Percentiles rank a stretch among this genome's conserved stretches.
These are phyloP conservation scores for Odontamblyopus rebecca DNA, from an alignment of 2,797 vertebrate genomes.

Conservation along the genomic window DNA sequence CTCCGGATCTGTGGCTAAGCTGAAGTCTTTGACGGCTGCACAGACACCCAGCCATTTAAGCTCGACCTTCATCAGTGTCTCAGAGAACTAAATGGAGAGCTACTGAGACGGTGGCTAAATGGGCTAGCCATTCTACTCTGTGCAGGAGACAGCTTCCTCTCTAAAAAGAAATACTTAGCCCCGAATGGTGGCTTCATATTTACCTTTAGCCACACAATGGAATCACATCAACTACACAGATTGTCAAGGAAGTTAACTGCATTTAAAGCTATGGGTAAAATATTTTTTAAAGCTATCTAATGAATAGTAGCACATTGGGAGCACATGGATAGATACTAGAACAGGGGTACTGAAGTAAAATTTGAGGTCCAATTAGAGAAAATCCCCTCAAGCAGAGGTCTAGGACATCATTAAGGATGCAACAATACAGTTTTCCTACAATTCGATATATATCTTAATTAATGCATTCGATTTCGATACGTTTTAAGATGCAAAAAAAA, in stretches of 20 bases:
- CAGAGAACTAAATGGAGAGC: constrained; percentile 45
- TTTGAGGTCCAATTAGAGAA: too few species aligned
- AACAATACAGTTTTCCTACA: too few species aligned
- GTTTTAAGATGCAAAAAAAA: too few species aligned
- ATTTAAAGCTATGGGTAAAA: neutral
- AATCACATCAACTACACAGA: neutral
- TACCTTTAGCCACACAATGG: constrained; percentile 4
- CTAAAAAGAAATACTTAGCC: constrained; percentile 14
- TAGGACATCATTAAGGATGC: too few species aligned
- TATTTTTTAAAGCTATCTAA: too few species aligned
- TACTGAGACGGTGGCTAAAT: constrained; percentile 47
- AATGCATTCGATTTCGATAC: too few species aligned
- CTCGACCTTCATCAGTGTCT: constrained; percentile 73
- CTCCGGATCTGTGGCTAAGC: constrained; percentile 58
- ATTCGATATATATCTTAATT: too few species aligned
- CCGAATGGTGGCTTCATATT: constrained; percentile 14
- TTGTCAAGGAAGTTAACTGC: neutral
- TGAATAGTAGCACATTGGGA: neutral
- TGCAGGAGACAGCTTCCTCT: constrained; percentile 24
- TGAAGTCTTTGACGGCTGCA: constrained; percentile 44
- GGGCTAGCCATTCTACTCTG: constrained; percentile 57
- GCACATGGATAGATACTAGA: too few species aligned
- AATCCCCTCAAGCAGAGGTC: too few species aligned
- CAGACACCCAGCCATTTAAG: constrained; percentile 59
- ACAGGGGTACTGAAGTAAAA: too few species aligned